Conservation (phyloP, 2,113 vertebrate species). For the Saimiri boliviensis region DNA sequence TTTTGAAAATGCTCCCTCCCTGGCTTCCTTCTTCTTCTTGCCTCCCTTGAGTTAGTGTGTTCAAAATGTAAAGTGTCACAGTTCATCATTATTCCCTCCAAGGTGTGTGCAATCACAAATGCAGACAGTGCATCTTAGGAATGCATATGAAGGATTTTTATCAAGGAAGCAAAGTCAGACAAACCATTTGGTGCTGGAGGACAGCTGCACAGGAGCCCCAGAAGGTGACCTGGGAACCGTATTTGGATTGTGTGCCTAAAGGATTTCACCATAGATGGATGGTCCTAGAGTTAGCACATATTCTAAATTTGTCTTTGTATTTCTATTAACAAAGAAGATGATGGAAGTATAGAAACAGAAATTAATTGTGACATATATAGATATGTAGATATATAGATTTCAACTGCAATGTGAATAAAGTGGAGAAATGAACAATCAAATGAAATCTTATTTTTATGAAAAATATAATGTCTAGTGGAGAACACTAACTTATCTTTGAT, state of each 20-base stretch:
- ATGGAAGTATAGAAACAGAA: not conserved
- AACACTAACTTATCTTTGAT: not conserved
- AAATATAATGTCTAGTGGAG: not conserved
- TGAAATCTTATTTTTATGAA: not conserved
- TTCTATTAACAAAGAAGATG: not conserved
- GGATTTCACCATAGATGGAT: not conserved
- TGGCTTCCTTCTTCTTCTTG: not conserved
- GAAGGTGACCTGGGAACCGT: not conserved
- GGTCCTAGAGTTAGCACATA: not conserved
- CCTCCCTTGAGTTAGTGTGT: not conserved
- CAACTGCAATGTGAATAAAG: not conserved
- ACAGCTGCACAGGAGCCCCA: not conserved
- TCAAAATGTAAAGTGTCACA: not conserved
- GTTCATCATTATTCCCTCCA: slow-evolving; percentile 21
- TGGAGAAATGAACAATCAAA: not conserved
- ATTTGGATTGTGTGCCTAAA: not conserved
- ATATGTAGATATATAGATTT: not conserved
- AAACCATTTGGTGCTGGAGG: not conserved
- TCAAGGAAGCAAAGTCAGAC: not conserved
- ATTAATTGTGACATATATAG: not conserved
- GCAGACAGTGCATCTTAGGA: not conserved
- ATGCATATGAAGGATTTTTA: not conserved
- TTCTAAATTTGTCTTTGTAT: not conserved
- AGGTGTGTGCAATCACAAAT: slow-evolving; percentile 6
- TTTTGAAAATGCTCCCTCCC: not conserved